A percentile compares a stretch with the other conserved stretches of the same genome.
phyloP scores from a whole-genome alignment of 2,797 vertebrate genomes.

The Pseudopleuronectes americanus region DNA sequence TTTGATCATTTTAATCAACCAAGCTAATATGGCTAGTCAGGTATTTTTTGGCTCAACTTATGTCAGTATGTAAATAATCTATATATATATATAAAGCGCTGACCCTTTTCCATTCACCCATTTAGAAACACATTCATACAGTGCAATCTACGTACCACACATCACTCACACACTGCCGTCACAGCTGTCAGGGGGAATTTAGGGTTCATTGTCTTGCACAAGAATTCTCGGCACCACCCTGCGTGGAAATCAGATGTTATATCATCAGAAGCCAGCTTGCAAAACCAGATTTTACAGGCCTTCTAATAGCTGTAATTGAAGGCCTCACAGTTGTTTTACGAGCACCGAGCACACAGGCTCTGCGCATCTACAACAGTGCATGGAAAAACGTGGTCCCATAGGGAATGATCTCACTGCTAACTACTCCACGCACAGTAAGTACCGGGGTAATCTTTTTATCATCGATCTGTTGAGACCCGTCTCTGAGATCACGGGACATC shows the following conservation, averaged over 20 bases:
- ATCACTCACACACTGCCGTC: too few species aligned
- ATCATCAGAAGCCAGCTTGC: background rate
- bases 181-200: too few species aligned
- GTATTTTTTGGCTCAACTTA: background rate
- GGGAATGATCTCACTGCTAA: constrained; percentile 44
- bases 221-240: too few species aligned
- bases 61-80: too few species aligned
- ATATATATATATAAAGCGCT: too few species aligned
- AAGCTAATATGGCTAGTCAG: background rate
- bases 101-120: too few species aligned
- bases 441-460: constrained; percentile 54
- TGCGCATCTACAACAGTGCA: background rate
- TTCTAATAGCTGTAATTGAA: background rate
- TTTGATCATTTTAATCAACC: constrained; percentile 2
- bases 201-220: too few species aligned
- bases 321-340: background rate
- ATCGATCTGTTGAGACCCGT: constrained; percentile 46
- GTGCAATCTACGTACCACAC: too few species aligned
- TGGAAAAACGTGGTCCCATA: constrained; percentile 19
- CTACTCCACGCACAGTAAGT: constrained; percentile 23
- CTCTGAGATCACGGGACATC: constrained; percentile 62
- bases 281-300: background rate
- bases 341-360: background rate
- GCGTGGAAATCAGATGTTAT: background rate
- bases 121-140: too few species aligned